Conservation (phyloP, 2,888 invertebrate genomes). For the Leucophenga maculata region DNA sequence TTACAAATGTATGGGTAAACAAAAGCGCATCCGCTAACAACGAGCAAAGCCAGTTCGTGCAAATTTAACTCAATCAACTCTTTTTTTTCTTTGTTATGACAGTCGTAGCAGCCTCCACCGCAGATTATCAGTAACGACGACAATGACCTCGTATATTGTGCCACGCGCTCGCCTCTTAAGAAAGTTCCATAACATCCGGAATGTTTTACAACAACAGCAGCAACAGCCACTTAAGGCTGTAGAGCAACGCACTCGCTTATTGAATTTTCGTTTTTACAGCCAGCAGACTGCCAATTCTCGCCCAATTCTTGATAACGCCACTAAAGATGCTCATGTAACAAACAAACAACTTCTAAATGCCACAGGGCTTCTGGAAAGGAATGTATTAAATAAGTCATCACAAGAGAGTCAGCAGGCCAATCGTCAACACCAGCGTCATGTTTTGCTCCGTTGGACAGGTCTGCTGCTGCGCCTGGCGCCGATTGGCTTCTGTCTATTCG, state of each 20-base stretch:
- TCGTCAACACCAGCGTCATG: conserved; percentile 50
- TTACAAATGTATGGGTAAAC: conserved; percentile 4
- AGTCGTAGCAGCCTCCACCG: too few relatives aligned
- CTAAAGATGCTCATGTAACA: conserved; percentile 30
- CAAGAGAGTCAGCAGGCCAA: conserved; percentile 22
- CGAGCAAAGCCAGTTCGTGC: too few relatives aligned
- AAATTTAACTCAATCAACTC: too few relatives aligned
- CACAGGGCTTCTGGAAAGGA: background rate
- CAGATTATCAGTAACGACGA: too few relatives aligned
- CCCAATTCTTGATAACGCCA: background rate
- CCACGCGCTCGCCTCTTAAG: conserved; percentile 67
- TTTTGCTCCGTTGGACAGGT: conserved; percentile 78
- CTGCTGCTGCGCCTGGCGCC: conserved; percentile 80
- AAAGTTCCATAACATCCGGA: conserved; percentile 66
- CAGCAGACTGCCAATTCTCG: conserved; percentile 50
- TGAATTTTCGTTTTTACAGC: conserved; percentile 53
- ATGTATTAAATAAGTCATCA: background rate
- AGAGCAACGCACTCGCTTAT: conserved; percentile 54
- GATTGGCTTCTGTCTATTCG: conserved; percentile 77
- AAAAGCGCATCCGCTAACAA: background rate
- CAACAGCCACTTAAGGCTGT: conserved; percentile 38
- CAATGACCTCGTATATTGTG: conserved; percentile 70
- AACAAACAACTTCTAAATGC: conserved; percentile 25
- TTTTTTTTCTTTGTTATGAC: too few relatives aligned
- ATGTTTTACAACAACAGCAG: conserved; percentile 53